Base-by-base conservation (phyloP, 2,888 invertebrate genomes). In the Drosophila cognata region DNA sequence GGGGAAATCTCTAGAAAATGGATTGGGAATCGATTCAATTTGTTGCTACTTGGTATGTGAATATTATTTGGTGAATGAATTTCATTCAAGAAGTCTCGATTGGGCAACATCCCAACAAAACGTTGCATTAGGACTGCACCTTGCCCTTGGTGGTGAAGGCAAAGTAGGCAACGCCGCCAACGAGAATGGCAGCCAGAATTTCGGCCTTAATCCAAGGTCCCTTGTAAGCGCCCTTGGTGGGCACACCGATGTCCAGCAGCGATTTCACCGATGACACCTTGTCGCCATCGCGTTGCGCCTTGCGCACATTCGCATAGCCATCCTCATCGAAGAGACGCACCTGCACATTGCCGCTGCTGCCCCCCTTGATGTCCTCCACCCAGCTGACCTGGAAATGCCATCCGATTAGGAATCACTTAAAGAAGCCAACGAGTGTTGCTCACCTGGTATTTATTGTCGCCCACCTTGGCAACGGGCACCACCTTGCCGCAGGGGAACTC, bases 171-270 rank as follows among this genome's bases (percentile, higher is more conserved):
- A 98, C 95, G 21, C 96, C 92, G 73, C 96, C 94, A 3, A 97
- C 96, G 2, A 97, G 93, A 18, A 95, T 94, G 7, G 97, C 96
- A 11, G 98, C 99, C 58, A 99, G 94, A 46, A 98, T 95, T 94
- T 99, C 98, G 0, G 98, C 98, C 93, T 98, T 98, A 62, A 99
- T 95, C 96, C 97, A 97, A 4, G 98, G 98, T 1, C 99, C 99
- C 74, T 95, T 96, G 94, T 97, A 98, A 58, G 98, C 96, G 91
- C 96, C 96, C 62, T 96, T 95, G 88, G 97, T 96, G 81, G 95
- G 95, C 11, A 97, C 93, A 18, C 94, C 94, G 63, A 97, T 94
- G 58, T 95, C 95, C 74, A 95, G 95, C 28, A 97, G 93, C 10
- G 96, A 95, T 78, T 95, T 94, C 4, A 97, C 95, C 33, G 94